Evolutionary conservation across 2,888 invertebrate genomes (phyloP), one percentile per base, ranked within the genome.

Genomic region (Boloria euphrosyne): DNA sequence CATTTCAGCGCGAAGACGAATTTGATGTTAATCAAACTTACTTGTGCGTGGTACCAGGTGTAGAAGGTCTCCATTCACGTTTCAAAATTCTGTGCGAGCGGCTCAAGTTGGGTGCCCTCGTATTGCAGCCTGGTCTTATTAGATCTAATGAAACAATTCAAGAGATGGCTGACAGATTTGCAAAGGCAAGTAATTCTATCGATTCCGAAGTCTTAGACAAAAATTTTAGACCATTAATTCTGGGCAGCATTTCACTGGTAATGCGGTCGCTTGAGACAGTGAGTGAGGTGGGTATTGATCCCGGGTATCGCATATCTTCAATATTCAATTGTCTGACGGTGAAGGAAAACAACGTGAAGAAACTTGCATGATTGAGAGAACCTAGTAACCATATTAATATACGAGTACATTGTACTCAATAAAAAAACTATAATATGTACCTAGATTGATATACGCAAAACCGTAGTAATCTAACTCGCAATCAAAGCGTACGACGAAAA

Each of bases 1-100:
- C 31, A 13, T 59, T 72, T 14, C 68, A 85, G 85, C 73, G 78
- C 54, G 76, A 77, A 6, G 82, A 85, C 22, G 83, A 85, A 46
- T 75, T 83, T 50, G 76, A 85, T 58, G 59, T 69, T 0, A 74
- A 65, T 10, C 70, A 79, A 50, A 75, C 74, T 0, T 78, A 78
- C 66, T 58, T 87, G 43, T 81, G 78, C 68, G 75, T 87, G 62
- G 68, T 87, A 13, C 85, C 86, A 0, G 86, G 86, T 0, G 54
- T 86, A 52, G 86, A 86, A 63, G 81, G 83, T 0, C 78, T 81
- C 49, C 74, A 83, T 63, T 63, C 66, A 3, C 74, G 81, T 31
- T 86, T 85, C 75, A 66, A 67, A 0, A 18, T 57, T 3, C 65
- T 84, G 22, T 83, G 84, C 58, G 81, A 83, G 65, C 76, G 81